phyloP scores from a whole-genome alignment of 2,888 invertebrate species.

The Petrophora chlorosata region DNA sequence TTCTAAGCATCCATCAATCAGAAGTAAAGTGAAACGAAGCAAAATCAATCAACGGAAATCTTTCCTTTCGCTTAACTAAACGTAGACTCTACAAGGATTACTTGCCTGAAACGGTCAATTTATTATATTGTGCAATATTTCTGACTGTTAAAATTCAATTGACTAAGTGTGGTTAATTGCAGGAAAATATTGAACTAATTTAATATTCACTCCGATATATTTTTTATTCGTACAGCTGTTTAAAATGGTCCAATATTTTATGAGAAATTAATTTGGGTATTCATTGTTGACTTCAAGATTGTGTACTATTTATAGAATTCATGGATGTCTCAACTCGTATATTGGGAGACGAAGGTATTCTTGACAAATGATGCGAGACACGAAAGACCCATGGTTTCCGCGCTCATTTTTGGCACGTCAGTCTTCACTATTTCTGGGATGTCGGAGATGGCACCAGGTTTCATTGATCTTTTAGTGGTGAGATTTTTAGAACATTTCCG shows the following conservation, averaged over 20 bases:
- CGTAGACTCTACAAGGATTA: too few species aligned
- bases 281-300: too few species aligned
- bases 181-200: too few species aligned
- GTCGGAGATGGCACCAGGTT: constrained; percentile 60
- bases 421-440: constrained; percentile 66
- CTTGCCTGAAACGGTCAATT: too few species aligned
- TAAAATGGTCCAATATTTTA: too few species aligned
- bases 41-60: constrained; percentile 10
- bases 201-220: too few species aligned
- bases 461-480: constrained; percentile 58
- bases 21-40: neutral
- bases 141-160: too few species aligned
- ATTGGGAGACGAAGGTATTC: constrained; percentile 73
- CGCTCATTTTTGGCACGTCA: constrained; percentile 65
- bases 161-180: too few species aligned
- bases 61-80: neutral
- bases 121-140: too few species aligned
- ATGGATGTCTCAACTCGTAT: constrained; percentile 70
- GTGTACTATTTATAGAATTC: constrained; percentile 62
- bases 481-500: too few species aligned
- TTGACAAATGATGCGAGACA: constrained; percentile 65
- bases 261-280: too few species aligned
- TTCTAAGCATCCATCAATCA: constrained; percentile 4
- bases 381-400: constrained; percentile 56
- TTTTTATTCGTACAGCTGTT: too few species aligned